phyloP scores from a whole-genome alignment of 2,888 invertebrate genomes.

The Callinectes sapidus region DNA sequence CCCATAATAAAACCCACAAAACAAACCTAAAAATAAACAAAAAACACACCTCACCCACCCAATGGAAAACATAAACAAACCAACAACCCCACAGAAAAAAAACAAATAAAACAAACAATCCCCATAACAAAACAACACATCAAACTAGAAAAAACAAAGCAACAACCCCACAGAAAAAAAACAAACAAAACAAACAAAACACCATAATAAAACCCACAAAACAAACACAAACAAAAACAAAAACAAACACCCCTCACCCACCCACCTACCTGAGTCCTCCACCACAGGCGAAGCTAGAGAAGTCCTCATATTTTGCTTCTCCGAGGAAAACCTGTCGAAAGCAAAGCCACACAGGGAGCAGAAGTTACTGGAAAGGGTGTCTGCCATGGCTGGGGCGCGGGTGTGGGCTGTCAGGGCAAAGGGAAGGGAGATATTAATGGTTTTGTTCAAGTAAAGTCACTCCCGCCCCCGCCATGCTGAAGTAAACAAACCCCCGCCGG shows the following conservation, averaged over 20 bases:
- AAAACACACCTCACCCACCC: too few relatives aligned
- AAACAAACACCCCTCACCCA: not conserved
- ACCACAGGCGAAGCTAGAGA: constrained; percentile 54
- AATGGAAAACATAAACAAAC: too few relatives aligned
- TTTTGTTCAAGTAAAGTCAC: not conserved
- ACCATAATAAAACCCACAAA: not conserved
- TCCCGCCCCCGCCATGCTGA: not conserved
- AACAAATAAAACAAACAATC: too few relatives aligned
- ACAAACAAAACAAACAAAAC: not conserved
- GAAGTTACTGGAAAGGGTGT: constrained; percentile 59
- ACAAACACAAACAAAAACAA: not conserved
- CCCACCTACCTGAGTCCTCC: constrained; percentile 51
- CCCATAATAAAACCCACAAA: too few relatives aligned
- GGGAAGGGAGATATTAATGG: not conserved
- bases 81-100: too few relatives aligned
- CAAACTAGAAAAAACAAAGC: not conserved
- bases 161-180: not conserved
- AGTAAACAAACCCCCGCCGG: too few relatives aligned
- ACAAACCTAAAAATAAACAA: too few relatives aligned
- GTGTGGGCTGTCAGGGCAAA: not conserved
- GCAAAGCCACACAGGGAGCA: constrained; percentile 60
- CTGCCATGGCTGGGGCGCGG: constrained; percentile 45
- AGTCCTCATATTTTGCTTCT: constrained; percentile 46
- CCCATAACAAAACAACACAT: too few relatives aligned
- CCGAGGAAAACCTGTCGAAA: constrained; percentile 51